Percentiles rank a stretch among this genome's conserved stretches.
Conservation (phyloP, 2,888 invertebrate species). For the Dromius quadrimaculatus region DNA sequence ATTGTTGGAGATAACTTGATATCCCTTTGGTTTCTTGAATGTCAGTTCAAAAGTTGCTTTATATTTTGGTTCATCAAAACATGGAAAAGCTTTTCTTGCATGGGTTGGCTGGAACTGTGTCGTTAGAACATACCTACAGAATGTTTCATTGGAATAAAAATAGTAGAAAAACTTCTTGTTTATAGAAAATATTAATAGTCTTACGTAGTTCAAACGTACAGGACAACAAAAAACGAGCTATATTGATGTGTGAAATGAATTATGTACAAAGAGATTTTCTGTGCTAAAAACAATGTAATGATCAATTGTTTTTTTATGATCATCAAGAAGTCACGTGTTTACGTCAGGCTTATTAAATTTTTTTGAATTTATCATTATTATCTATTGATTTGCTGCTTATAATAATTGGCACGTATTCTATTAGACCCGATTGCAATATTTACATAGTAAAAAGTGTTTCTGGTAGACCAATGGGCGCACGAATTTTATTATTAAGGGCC, state of each 20-base stretch:
- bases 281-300: not conserved
- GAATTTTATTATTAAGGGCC: not conserved
- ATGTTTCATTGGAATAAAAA: not conserved
- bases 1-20: slow-evolving; percentile 31
- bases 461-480: not conserved
- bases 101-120: slow-evolving; percentile 79
- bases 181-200: not conserved
- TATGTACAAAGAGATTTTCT: not conserved
- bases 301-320: not conserved
- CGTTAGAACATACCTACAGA: slow-evolving; percentile 65
- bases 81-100: slow-evolving; percentile 81
- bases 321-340: too few relatives aligned
- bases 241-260: too few relatives aligned
- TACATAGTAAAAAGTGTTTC: not conserved
- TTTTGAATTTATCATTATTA: too few relatives aligned
- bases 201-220: not conserved
- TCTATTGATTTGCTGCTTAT: too few relatives aligned
- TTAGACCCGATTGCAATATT: not conserved
- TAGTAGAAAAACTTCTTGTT: not conserved
- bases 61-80: slow-evolving; percentile 77
- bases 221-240: not conserved
- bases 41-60: slow-evolving; percentile 64
- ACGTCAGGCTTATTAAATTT: too few relatives aligned
- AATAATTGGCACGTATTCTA: too few relatives aligned
- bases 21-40: slow-evolving; percentile 12